Percentiles rank a stretch among this genome's conserved stretches.
phyloP scores from a whole-genome alignment of 2,888 invertebrate species.

The Drosophila mimetica region DNA sequence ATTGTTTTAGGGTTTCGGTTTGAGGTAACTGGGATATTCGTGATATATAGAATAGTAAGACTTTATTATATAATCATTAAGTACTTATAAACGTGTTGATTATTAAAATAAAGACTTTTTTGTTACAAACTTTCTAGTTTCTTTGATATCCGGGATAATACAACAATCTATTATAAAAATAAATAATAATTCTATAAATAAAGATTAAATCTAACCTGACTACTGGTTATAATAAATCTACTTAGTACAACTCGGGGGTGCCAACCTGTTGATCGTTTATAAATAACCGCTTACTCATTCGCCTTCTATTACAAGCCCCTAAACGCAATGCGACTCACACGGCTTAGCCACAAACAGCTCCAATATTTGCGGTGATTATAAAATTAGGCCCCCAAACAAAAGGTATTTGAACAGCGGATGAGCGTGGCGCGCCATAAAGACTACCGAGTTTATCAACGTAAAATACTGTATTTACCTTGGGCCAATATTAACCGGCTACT shows the following conservation, averaged over 20 bases:
- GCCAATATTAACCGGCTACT: constrained; percentile 47
- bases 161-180: too few relatives aligned
- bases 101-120: constrained; percentile 1
- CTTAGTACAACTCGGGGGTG: background rate
- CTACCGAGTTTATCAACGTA: constrained; percentile 50
- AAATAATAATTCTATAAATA: too few relatives aligned
- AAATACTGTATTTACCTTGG: constrained; percentile 34
- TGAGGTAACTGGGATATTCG: constrained; percentile 17
- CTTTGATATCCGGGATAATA: too few relatives aligned
- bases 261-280: background rate
- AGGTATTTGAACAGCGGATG: constrained; percentile 52
- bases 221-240: background rate
- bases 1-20: constrained; percentile 1
- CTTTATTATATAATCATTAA: constrained; percentile 1
- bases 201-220: too few relatives aligned
- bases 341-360: constrained; percentile 39
- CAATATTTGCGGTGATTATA: constrained; percentile 58
- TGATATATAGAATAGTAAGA: constrained; percentile 4
- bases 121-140: background rate
- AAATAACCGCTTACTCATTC: constrained; percentile 23
- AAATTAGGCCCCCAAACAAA: constrained; percentile 44
- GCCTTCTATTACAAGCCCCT: constrained; percentile 13
- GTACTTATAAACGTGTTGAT: constrained; percentile 6
- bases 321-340: constrained; percentile 33
- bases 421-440: constrained; percentile 49